Evolutionary conservation across 2,797 vertebrate species (phyloP).

Genomic region (Labroides dimidiatus): DNA sequence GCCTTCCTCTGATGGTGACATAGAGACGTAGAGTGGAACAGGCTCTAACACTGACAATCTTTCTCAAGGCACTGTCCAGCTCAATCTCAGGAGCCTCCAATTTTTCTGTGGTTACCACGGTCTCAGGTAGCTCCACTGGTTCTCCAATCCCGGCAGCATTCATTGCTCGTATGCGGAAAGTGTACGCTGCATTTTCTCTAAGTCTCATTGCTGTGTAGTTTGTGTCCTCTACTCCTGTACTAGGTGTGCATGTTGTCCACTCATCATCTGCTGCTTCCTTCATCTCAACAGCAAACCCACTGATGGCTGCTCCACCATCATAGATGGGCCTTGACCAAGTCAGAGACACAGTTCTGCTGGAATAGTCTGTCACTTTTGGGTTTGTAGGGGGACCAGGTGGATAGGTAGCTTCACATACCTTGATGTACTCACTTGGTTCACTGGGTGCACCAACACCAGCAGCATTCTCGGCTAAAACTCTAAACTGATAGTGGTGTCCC

Average conservation of each 20-base stretch:
- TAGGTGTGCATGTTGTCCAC: conserved; percentile 91
- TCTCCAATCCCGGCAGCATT: conserved; percentile 94
- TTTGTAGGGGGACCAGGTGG: conserved; percentile 95
- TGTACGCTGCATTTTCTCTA: conserved; percentile 93
- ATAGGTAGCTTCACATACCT: conserved; percentile 93
- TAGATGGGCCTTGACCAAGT: conserved; percentile 96
- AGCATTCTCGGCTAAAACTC: conserved; percentile 95
- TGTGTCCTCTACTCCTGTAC: conserved; percentile 88
- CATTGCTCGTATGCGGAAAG: conserved; percentile 93
- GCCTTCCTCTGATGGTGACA: conserved; percentile 94
- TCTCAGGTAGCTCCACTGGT: conserved; percentile 86
- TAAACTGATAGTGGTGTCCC: conserved; percentile 96
- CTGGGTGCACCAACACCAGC: conserved; percentile 92
- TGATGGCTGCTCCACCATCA: conserved; percentile 92
- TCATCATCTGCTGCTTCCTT: conserved; percentile 90
- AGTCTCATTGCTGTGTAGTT: conserved; percentile 91
- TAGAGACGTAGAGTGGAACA: conserved; percentile 91
- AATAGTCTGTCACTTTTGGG: conserved; percentile 90
- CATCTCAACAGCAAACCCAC: conserved; percentile 91
- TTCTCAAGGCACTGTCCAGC: conserved; percentile 93
- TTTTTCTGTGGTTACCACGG: conserved; percentile 89
- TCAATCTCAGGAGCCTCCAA: conserved; percentile 95
- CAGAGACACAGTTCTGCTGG: conserved; percentile 92
- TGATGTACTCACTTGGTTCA: conserved; percentile 91
- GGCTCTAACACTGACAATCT: conserved; percentile 91